Percentiles rank a stretch among this genome's conserved stretches.
Evolutionary conservation across 2,888 invertebrate species (phyloP).

Genomic region (Drosophila borborema): DNA sequence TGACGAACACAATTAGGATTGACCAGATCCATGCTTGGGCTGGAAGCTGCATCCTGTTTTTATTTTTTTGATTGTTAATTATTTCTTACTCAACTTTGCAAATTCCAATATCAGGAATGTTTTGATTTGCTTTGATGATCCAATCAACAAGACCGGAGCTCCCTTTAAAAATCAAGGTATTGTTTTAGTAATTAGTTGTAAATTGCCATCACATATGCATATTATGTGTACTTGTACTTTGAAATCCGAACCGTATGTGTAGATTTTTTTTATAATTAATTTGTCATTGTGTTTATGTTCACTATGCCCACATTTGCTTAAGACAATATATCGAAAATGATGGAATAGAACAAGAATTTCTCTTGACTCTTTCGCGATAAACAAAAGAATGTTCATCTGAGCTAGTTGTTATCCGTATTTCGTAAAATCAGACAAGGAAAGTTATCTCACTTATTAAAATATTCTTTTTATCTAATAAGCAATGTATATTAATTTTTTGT

Average conservation of each 20-base stretch:
- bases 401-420: neutral
- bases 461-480: neutral
- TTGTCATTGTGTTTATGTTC: constrained; percentile 56
- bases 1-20: constrained; percentile 23
- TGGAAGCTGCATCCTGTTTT: constrained; percentile 40
- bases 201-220: constrained; percentile 14
- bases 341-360: constrained; percentile 30
- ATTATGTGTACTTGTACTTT: constrained; percentile 40
- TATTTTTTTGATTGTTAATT: constrained; percentile 24
- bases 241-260: constrained; percentile 32
- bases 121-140: constrained; percentile 3
- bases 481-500: neutral
- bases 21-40: constrained; percentile 25
- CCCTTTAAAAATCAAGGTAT: constrained; percentile 17
- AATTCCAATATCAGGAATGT: constrained; percentile 16
- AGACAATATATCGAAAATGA: constrained; percentile 27
- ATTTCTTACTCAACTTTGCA: constrained; percentile 12
- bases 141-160: constrained; percentile 18
- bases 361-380: neutral
- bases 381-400: constrained; percentile 5
- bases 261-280: constrained; percentile 39
- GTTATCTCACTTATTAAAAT: neutral
- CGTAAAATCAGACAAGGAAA: neutral
- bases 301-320: constrained; percentile 28
- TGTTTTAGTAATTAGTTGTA: constrained; percentile 20